Percentiles rank a stretch among this genome's conserved stretches.
Conservation (phyloP, 2,797 vertebrate genomes). For the Centroberyx gerrardi region DNA sequence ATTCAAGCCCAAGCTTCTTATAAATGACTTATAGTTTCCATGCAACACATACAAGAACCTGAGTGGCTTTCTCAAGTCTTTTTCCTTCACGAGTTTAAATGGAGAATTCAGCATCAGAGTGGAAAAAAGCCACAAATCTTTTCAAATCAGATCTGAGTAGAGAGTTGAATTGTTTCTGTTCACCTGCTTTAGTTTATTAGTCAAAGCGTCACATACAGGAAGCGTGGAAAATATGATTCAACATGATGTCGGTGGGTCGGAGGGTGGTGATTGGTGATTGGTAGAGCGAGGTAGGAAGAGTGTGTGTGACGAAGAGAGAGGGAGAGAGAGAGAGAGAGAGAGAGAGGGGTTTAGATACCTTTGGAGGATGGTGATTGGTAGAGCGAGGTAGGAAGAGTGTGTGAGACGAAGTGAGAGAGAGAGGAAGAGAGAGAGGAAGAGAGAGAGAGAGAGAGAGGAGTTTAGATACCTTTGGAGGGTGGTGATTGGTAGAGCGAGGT, state of each 20-base stretch:
- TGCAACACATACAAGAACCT: background rate
- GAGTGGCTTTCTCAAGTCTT: too few species aligned
- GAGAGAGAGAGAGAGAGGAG: too few species aligned
- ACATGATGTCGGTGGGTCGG: background rate
- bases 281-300: background rate
- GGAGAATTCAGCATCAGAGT: too few species aligned
- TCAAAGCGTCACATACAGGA: background rate
- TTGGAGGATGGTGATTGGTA: background rate
- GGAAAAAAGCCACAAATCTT: background rate
- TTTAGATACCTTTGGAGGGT: background rate
- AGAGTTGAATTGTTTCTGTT: background rate
- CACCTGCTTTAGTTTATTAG: background rate
- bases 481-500: too few species aligned
- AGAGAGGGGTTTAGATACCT: background rate
- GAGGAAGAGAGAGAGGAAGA: background rate
- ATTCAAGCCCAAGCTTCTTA: background rate
- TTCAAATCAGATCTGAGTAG: too few species aligned
- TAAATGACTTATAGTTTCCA: background rate
- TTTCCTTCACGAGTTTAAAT: too few species aligned
- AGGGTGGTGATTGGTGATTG: background rate
- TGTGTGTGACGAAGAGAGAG: background rate
- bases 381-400: background rate
- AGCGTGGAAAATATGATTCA: slow-evolving; percentile 32
- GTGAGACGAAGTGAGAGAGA: background rate
- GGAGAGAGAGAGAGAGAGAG: background rate